These are phyloP conservation scores for Bubalus kerabau DNA, from an alignment of 2,113 vertebrate genomes.

Conservation along the genomic window DNA sequence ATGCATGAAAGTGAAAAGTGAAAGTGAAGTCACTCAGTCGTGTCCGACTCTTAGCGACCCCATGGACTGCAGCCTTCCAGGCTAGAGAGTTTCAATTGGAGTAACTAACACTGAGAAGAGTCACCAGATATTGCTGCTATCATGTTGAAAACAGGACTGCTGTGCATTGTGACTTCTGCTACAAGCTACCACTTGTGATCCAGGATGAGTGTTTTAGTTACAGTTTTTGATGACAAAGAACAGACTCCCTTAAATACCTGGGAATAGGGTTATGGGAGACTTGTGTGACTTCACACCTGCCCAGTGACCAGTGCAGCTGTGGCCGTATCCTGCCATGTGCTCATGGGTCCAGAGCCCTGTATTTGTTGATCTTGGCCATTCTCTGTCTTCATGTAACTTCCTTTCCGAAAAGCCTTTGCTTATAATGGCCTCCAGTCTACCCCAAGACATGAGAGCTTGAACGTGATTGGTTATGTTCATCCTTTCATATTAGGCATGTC, in stretches of 20 bases:
- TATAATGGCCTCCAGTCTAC: background rate
- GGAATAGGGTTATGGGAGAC: background rate
- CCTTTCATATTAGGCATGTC: background rate
- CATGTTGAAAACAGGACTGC: background rate
- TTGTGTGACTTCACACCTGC: rapidly evolving
- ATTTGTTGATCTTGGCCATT: background rate
- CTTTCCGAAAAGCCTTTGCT: background rate
- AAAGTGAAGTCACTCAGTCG: too few species aligned
- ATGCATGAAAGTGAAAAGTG: too few species aligned
- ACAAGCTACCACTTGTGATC: background rate
- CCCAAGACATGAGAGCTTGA: background rate
- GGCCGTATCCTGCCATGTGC: background rate
- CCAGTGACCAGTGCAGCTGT: rapidly evolving
- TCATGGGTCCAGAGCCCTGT: background rate
- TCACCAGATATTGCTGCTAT: background rate
- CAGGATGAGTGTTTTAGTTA: background rate
- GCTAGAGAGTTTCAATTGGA: background rate
- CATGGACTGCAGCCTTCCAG: too few species aligned
- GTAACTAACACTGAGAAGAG: background rate
- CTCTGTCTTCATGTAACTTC: background rate
- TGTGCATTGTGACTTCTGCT: background rate
- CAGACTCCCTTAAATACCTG: background rate
- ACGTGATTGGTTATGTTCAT: background rate
- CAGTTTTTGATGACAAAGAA: background rate
- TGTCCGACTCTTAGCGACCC: too few species aligned